These are phyloP conservation scores for Muscicapa adusta DNA, from an alignment of 2,113 vertebrate genomes.

Conservation along the genomic window DNA sequence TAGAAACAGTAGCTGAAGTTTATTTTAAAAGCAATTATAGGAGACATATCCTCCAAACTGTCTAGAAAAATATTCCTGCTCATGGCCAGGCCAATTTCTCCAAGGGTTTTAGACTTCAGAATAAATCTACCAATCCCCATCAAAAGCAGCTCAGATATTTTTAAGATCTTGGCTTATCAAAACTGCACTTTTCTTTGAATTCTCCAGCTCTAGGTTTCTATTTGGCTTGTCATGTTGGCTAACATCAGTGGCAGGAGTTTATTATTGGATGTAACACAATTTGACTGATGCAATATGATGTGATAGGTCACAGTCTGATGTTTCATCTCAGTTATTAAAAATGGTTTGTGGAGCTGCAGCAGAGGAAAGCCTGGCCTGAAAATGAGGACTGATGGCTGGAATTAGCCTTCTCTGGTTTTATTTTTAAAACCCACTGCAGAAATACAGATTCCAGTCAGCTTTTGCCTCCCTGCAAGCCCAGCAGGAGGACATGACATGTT, in stretches of 20 bases:
- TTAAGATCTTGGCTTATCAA: constrained; percentile 37
- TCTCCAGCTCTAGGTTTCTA: constrained; percentile 19
- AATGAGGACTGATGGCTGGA: background rate
- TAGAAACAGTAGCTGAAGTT: background rate
- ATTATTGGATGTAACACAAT: constrained; percentile 37
- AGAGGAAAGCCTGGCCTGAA: background rate
- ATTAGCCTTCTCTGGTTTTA: background rate
- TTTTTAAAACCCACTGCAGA: background rate
- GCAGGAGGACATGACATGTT: background rate
- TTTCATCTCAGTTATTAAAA: constrained; percentile 43
- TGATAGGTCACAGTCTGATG: constrained; percentile 58
- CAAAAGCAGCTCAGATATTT: constrained; percentile 39
- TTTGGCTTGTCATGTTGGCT: constrained; percentile 51
- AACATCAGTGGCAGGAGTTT: constrained; percentile 47
- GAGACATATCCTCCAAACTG: background rate
- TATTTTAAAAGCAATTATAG: constrained; percentile 21
- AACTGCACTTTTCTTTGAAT: constrained; percentile 46
- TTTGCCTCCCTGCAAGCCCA: background rate
- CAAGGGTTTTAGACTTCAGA: constrained; percentile 23
- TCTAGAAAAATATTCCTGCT: constrained; percentile 4
- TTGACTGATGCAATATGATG: constrained; percentile 63
- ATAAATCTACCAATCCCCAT: constrained; percentile 5
- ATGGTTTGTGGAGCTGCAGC: constrained; percentile 3
- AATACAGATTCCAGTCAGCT: background rate
- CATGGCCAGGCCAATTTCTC: background rate